These are phyloP conservation scores for Hypsibius dujardini DNA, from an alignment of 1,140 invertebrate species.

Conservation along the genomic window DNA sequence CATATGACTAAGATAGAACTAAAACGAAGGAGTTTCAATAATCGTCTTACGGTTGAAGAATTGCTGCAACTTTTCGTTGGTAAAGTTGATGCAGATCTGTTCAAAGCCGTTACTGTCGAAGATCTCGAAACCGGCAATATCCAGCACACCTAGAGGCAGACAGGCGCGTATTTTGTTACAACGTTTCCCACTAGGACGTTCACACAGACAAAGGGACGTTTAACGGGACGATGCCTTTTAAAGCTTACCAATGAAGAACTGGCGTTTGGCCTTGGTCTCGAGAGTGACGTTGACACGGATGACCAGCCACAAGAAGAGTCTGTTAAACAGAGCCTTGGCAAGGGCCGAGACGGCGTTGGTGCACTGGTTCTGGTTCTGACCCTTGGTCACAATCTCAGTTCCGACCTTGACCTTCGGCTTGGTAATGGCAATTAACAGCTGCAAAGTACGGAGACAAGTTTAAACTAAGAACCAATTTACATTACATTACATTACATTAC, in stretches of 20 bases:
- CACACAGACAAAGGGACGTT: no score
- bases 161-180: background rate
- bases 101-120: constrained; percentile 99
- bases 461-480: no score
- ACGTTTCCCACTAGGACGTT: no score
- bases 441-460: no score
- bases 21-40: no score
- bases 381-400: constrained; percentile 91
- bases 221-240: no score
- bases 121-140: constrained; percentile 99
- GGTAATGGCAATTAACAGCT: constrained; percentile 25
- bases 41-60: constrained; percentile 70
- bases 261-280: constrained; percentile 90
- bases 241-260: constrained; percentile 65
- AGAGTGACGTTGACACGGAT: constrained; percentile 96
- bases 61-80: constrained; percentile 98
- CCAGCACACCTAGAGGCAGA: constrained; percentile 64
- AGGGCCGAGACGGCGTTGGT: constrained; percentile 42
- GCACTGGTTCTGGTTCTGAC: constrained; percentile 49
- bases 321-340: constrained; percentile 91
- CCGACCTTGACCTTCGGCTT: constrained; percentile 98
- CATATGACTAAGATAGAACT: no score
- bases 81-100: constrained; percentile 99
- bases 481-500: no score
- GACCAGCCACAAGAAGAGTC: constrained; percentile 89